Conservation (phyloP, 2,113 vertebrate genomes). For the Cryptomyrus ogoouensis region DNA sequence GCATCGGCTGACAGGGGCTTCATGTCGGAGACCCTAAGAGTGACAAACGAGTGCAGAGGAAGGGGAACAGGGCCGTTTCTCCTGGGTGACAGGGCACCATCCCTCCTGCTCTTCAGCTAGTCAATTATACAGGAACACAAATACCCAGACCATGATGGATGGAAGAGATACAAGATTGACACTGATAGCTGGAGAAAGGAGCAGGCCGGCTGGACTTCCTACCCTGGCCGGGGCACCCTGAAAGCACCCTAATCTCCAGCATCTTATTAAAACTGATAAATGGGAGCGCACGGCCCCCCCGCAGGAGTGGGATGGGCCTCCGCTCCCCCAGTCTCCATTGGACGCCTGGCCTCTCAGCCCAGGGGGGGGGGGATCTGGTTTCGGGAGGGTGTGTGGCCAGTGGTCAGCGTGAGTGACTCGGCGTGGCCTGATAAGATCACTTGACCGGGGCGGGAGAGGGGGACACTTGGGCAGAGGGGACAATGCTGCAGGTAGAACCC, state of each 20-base stretch:
- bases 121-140: conserved; percentile 66
- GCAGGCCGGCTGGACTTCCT: conserved; percentile 38
- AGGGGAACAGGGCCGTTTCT: conserved; percentile 45
- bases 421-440: conserved; percentile 66
- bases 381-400: conserved; percentile 36
- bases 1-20: not conserved
- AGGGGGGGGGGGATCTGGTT: conserved; percentile 41
- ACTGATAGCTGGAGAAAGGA: conserved; percentile 54
- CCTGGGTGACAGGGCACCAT: conserved; percentile 53
- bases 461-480: conserved; percentile 46
- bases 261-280: conserved; percentile 47
- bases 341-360: conserved; percentile 24
- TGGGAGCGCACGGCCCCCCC: conserved; percentile 41
- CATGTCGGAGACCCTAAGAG: not conserved
- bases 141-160: conserved; percentile 72
- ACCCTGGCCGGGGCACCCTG: conserved; percentile 39
- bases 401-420: conserved; percentile 55
- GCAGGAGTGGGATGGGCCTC: conserved; percentile 20
- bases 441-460: conserved; percentile 35
- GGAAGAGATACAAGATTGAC: conserved; percentile 66
- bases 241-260: conserved; percentile 42
- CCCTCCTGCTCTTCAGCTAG: conserved; percentile 57
- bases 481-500: conserved; percentile 58
- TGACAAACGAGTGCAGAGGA: not conserved
- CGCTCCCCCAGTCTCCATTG: conserved; percentile 24